These are phyloP conservation scores for Prolemur simus DNA, from an alignment of 2,113 vertebrate genomes.

Conservation along the genomic window DNA sequence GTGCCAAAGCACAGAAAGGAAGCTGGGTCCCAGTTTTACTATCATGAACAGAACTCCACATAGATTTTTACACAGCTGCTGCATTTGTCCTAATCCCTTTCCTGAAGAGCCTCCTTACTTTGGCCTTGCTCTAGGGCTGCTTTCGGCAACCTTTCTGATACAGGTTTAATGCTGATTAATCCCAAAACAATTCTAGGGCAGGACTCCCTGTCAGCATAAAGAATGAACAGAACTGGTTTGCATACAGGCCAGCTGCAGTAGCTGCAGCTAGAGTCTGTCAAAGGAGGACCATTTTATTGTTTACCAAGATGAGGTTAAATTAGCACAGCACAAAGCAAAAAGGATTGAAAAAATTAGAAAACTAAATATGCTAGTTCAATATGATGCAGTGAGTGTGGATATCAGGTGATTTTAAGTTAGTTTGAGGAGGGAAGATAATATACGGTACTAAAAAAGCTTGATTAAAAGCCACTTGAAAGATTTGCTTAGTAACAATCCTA, in stretches of 20 bases:
- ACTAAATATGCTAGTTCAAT: not conserved
- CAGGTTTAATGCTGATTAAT: constrained; percentile 79
- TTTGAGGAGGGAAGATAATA: constrained; percentile 10
- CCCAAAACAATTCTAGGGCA: constrained; percentile 74
- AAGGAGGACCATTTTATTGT: constrained; percentile 64
- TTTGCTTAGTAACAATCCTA: not conserved
- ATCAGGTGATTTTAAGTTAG: constrained; percentile 10
- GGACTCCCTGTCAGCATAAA: constrained; percentile 78
- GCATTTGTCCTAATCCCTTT: not conserved
- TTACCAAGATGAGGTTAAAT: constrained; percentile 57
- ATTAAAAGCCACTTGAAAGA: constrained; percentile 13
- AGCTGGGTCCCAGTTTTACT: not conserved
- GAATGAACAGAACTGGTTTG: constrained; percentile 79
- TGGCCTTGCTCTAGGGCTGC: constrained; percentile 32
- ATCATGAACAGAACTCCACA: not conserved
- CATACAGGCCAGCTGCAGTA: constrained; percentile 76
- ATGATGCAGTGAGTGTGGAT: not conserved
- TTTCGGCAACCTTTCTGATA: constrained; percentile 61
- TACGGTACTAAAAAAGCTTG: not conserved
- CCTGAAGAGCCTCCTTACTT: not conserved
- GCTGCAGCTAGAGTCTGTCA: constrained; percentile 72
- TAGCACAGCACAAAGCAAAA: constrained; percentile 48
- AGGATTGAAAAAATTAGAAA: not conserved
- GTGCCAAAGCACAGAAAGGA: not conserved
- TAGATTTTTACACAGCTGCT: not conserved